Evolutionary conservation across 2,888 invertebrate genomes (phyloP), one percentile per base, ranked within the genome.

Genomic region (Aphodius granarius): DNA sequence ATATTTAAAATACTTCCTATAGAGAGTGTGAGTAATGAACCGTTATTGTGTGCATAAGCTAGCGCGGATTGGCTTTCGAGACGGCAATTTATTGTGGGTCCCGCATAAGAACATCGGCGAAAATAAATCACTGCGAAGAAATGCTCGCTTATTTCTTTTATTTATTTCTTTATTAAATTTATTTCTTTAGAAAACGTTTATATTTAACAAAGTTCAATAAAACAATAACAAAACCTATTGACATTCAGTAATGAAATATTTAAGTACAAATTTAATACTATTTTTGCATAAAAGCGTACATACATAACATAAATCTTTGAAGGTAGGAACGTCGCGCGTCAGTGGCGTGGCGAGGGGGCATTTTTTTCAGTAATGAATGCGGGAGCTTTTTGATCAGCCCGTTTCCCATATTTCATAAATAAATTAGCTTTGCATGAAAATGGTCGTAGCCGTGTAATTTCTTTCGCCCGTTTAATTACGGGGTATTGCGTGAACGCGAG

Each of bases 331-430:
- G 0, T 6, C 43, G 43, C 43, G 4, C 6, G 43, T 3, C 43
- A 43, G 43, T 43, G 43, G 43, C 43, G 43, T 43, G 4, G 43
- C 6, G 43, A 43, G 43, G 43, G 43, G 9, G 13, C 43, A 43
- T 43, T 43, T 43, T 43, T 43, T 3, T 13, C 43, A 20, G 68
- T 22, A 66, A 18, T 21, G 18, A 22, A 68, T 22, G 68, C 68
- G 18, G 66, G 4, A 13, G 68, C 68, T 68, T 68, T 68, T 68
- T 63, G 73, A 72, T 66, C 63, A 72, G 21, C 74, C 74, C 74
- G 72, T 74, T 76, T 43, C 74, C 74, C 76, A 76, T 76, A 76
- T 74, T 76, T 76, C 76, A 76, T 76, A 76, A 76, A 76, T 76
- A 76, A 74, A 76, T 76, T 76, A 76, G 72, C 76, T 72, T 76